Evolutionary conservation across 1,140 invertebrate genomes (phyloP), one percentile per base, ranked within the genome.

Genomic region (Megalonaias nervosa): DNA sequence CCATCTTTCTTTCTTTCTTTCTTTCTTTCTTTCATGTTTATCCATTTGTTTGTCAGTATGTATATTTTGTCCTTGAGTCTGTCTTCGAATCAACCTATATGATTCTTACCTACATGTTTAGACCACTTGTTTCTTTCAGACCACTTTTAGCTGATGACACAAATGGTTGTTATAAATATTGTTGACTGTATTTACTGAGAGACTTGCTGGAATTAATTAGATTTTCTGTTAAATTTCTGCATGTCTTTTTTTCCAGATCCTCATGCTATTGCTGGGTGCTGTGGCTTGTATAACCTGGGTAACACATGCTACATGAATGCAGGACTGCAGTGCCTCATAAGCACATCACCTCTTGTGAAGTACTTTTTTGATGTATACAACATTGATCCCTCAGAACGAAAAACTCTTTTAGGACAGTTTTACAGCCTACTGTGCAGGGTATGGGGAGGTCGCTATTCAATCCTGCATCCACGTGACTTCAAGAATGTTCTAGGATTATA

Each of bases 291-390:
- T 31, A 94, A 94, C 82, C 90, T 94, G 38, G 94, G 94, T 65
- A 94, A 94, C 84, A 94, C 94, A 11, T 95, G 94, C 84, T 95
- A 94, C 85, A 94, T 95, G 94, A 94, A 94, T 86, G 92, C 94
- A 55, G 94, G 93, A 1, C 87, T 95, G 26, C 94, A 94, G 86
- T 94, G 93, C 88, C 89, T 94, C 48, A 81, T 90, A 69, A 86
- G 84, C 73, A 90, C 88, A 57, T 77, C 83, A 1, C 90, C 92
- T 23, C 90, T 94, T 2, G 86, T 93, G 38, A 90, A 91, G 82
- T 93, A 92, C 85, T 93, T 94, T 82, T 87, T 93, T 58, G 89
- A 74, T 82, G 82, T 75, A 71, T 81, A 21, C 55, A 81, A 21
- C 77, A 83, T 12, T 72, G 84, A 55, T 31, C 70, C 70, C 58